A percentile compares a stretch with the other conserved stretches of the same genome.
These are phyloP conservation scores for Zaprionus vittiger DNA, from an alignment of 1,140 invertebrate genomes.

Conservation along the genomic window DNA sequence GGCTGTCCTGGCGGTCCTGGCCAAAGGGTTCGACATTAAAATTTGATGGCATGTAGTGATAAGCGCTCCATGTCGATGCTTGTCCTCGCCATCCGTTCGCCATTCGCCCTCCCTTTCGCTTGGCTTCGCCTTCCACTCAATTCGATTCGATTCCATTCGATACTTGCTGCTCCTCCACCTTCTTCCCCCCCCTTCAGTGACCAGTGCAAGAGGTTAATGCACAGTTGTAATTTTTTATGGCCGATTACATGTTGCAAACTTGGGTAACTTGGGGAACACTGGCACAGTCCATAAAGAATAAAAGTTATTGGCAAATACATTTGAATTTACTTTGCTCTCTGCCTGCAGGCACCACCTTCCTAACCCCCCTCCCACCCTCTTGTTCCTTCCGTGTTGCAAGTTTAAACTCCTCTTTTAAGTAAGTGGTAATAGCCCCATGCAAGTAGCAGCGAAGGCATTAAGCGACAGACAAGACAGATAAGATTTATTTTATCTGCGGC, in stretches of 20 bases:
- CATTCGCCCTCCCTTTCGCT: neutral
- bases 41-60: conserved; percentile 82
- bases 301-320: conserved; percentile 78
- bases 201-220: conserved; percentile 70
- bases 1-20: conserved; percentile 12
- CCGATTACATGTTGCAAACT: conserved; percentile 77
- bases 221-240: conserved; percentile 82
- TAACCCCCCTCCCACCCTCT: conserved; percentile 20
- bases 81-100: conserved; percentile 20
- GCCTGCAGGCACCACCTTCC: neutral
- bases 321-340: conserved; percentile 70
- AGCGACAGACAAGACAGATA: conserved; percentile 1
- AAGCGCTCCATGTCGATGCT: conserved; percentile 73
- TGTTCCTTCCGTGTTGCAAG: conserved; percentile 27
- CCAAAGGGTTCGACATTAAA: conserved; percentile 80
- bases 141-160: conserved; percentile 39
- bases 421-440: conserved; percentile 16
- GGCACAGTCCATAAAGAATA: conserved; percentile 74
- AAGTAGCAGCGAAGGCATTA: neutral
- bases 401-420: conserved; percentile 32
- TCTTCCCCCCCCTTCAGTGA: conserved; percentile 18
- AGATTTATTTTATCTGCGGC: conserved; percentile 8
- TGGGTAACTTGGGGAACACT: conserved; percentile 55
- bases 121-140: neutral
- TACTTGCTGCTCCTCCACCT: neutral